A percentile compares a stretch with the other conserved stretches of the same genome.
Conservation (phyloP, 2,797 vertebrate species). For the Hemitrygon akajei region DNA sequence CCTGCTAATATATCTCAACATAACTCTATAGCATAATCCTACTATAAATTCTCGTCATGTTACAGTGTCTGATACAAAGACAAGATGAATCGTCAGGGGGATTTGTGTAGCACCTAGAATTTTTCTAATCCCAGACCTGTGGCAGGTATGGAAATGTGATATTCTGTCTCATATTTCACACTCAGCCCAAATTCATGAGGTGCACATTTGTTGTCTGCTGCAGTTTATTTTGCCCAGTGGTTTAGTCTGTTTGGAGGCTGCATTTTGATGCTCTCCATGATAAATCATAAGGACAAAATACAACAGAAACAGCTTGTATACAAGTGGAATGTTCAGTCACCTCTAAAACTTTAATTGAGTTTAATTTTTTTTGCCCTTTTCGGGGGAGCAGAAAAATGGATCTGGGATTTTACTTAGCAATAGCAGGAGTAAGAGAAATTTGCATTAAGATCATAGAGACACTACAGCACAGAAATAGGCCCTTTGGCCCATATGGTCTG, state of each 20-base stretch:
- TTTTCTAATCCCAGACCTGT: not conserved
- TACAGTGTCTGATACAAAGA: not conserved
- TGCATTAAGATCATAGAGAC: not conserved
- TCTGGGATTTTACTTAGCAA: not conserved
- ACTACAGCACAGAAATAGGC: too few relatives aligned
- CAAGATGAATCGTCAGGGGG: not conserved
- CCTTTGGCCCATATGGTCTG: too few relatives aligned
- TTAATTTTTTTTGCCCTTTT: not conserved
- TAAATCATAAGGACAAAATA: not conserved
- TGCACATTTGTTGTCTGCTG: too few relatives aligned
- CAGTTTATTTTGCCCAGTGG: not conserved
- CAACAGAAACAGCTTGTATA: not conserved
- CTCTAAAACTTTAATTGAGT: not conserved
- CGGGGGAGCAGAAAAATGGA: not conserved
- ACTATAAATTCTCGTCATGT: constrained; percentile 24
- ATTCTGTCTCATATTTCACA: not conserved
- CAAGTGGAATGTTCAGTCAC: not conserved
- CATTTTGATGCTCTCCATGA: not conserved
- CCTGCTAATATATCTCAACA: constrained; percentile 9
- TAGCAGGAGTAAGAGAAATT: not conserved
- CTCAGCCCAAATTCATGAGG: not conserved
- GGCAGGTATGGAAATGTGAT: constrained; percentile 17
- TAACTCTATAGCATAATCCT: not conserved
- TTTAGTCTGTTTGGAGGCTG: not conserved
- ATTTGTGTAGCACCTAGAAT: constrained; percentile 5